A percentile compares a stretch with the other conserved stretches of the same genome.
Evolutionary conservation across 2,888 invertebrate genomes (phyloP).

Genomic region (Ochropleura leucogaster): DNA sequence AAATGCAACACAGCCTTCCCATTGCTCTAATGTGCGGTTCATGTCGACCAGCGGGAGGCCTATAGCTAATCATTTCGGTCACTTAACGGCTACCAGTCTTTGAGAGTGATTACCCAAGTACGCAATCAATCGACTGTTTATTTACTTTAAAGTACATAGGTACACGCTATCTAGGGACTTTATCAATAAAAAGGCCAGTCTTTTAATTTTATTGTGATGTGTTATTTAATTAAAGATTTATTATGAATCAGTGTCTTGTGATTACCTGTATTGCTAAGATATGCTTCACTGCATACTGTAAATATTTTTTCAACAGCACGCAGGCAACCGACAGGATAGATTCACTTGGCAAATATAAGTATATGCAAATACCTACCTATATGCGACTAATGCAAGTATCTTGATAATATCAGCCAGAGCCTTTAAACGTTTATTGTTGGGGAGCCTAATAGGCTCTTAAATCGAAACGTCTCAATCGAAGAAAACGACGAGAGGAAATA

Average conservation of each 20-base stretch:
- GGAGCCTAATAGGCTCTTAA: constrained; percentile 1
- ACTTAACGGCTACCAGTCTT: constrained; percentile 82
- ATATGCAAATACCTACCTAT: neutral
- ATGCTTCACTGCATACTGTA: neutral
- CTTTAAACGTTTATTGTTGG: constrained; percentile 14
- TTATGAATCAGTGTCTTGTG: neutral
- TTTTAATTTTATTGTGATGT: neutral
- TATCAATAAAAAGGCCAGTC: neutral
- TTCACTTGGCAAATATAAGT: neutral
- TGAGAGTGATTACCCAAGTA: constrained; percentile 77
- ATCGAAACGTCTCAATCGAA: constrained; percentile 6
- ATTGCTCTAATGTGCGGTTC: constrained; percentile 81
- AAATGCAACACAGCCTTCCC: constrained; percentile 79
- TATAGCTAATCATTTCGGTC: constrained; percentile 83
- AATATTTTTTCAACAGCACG: neutral
- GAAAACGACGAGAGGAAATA: neutral
- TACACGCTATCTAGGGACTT: neutral
- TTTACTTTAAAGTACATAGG: constrained; percentile 39
- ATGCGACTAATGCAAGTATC: neutral
- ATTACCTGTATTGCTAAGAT: neutral
- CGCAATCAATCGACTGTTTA: constrained; percentile 57
- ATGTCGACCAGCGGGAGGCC: constrained; percentile 83
- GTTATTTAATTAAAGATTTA: neutral
- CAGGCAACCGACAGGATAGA: neutral
- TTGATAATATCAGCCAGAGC: neutral